phyloP scores from a whole-genome alignment of 2,113 vertebrate species.

The Eurystomus gularis region DNA sequence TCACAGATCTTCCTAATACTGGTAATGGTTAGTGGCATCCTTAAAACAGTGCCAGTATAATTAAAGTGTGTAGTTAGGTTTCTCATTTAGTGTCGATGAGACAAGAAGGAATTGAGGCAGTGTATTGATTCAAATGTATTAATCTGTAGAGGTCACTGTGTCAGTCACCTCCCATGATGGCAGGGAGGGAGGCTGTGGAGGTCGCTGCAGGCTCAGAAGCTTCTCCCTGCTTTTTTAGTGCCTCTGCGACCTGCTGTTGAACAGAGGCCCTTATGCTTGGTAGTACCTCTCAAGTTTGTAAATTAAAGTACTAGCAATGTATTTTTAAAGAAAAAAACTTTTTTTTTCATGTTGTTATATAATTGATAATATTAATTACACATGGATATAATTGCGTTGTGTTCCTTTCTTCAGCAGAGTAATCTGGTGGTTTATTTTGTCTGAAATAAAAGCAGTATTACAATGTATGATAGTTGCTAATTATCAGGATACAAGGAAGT shows the following conservation, averaged over 20 bases:
- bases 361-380: neutral
- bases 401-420: conserved; percentile 14
- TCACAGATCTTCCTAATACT: neutral
- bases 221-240: neutral
- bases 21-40: neutral
- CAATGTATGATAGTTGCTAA: neutral
- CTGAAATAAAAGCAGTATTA: neutral
- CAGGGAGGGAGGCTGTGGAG: neutral
- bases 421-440: neutral
- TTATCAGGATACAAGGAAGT: neutral
- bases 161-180: fast-evolving
- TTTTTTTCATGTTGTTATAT: neutral
- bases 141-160: neutral
- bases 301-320: neutral
- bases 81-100: neutral
- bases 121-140: conserved; percentile 8
- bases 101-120: neutral
- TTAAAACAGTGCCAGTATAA: neutral
- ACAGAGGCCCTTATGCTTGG: neutral
- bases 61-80: neutral
- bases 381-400: neutral
- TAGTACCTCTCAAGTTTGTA: neutral
- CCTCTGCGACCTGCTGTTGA: neutral
- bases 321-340: neutral
- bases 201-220: neutral